Evolutionary conservation across 2,797 vertebrate genomes (phyloP), one percentile per base, ranked within the genome.

Genomic region (Rhinella marina): DNA sequence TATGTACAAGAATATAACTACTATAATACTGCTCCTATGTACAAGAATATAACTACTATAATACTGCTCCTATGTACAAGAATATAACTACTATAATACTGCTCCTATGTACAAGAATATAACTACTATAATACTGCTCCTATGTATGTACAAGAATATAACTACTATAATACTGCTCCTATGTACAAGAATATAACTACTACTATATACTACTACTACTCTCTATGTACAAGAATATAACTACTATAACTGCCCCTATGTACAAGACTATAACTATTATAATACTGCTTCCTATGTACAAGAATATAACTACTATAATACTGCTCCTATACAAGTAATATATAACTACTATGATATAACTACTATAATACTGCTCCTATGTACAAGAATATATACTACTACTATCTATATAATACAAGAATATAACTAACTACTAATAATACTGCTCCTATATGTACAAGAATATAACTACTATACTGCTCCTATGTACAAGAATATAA

Each of bases 151-250:
- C 57, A 61, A 66, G 62, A 66, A 25, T 66, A 66, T 27, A 66
- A 66, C 62, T 66, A 66, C 62, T 66, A 66, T 66, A 66, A 66
- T 66, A 70, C 66, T 70, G 25, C 66, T 32, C 27, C 29, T 72
- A 72, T 72, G 7, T 72, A 72, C 27, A 72, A 72, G 29, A 72
- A 72, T 72, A 72, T n/a, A n/a, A n/a, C n/a, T n/a, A 41, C 27
- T 32, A 72, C 68, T 72, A 72, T 32, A 41, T 32, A 72, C 27
- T 70, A 70, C 19, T 70, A 70, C 27, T 70, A 27, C 29, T 14
- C 19, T 27, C 27, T 70, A 32, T 70, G 16, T 32, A 70, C 25
- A 70, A 72, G 29, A 72, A 48, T 72, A 72, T 72, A 41, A 41
- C 70, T 72, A 72, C 70, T 72, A 72, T 72, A 41, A 72, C 27